Conservation (phyloP, 2,113 vertebrate species). For the Seriola dumerili region DNA sequence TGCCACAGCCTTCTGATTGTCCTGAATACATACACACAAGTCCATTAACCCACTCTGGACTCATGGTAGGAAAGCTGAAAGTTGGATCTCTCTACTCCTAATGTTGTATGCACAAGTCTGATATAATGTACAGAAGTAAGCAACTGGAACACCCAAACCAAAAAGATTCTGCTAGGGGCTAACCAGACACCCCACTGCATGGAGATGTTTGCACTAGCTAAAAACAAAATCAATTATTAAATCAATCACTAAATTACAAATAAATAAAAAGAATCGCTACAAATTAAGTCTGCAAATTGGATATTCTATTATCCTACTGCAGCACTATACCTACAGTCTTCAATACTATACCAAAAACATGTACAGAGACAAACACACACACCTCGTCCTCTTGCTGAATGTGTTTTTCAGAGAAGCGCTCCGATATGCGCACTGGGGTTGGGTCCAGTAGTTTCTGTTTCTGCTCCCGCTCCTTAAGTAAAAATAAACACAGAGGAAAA, state of each 20-base stretch:
- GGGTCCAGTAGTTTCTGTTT: constrained; percentile 88
- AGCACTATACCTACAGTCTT: not conserved
- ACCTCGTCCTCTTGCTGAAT: constrained; percentile 85
- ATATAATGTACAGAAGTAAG: not conserved
- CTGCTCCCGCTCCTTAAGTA: constrained; percentile 88
- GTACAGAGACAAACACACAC: constrained; percentile 47
- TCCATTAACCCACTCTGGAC: not conserved
- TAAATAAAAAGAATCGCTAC: not conserved
- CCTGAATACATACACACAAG: constrained; percentile 75
- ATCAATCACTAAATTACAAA: too few species aligned
- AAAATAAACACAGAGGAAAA: not conserved
- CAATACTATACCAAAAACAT: not conserved
- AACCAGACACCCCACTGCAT: not conserved
- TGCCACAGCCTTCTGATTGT: constrained; percentile 75
- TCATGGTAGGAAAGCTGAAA: not conserved
- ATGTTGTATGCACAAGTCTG: too few species aligned
- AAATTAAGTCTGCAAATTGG: not conserved
- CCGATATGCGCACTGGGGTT: constrained; percentile 84
- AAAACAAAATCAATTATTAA: too few species aligned
- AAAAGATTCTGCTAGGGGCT: not conserved
- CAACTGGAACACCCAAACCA: too few species aligned
- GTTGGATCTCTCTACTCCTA: not conserved
- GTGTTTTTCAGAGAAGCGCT: constrained; percentile 84
- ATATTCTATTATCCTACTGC: not conserved
- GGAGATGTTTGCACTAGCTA: not conserved